Evolutionary conservation across 2,888 invertebrate species (phyloP).

Genomic region (Pediacus dermestoides): DNA sequence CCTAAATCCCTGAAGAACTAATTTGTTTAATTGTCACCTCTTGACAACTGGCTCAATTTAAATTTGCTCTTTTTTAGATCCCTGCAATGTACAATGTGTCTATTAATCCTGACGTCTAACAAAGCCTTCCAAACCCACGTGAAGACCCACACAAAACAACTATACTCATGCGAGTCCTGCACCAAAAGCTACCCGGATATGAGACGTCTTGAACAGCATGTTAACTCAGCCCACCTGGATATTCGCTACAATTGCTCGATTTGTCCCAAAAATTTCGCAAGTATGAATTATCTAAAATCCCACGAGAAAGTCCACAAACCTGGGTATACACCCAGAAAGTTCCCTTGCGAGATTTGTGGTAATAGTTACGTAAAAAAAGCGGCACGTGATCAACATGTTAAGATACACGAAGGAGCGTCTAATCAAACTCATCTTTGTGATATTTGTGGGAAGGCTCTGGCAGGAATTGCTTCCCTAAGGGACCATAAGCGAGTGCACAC

Average conservation of each 20-base stretch:
- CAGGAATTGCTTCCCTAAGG: neutral
- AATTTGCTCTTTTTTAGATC: too few species aligned
- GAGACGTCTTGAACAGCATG: constrained; percentile 22
- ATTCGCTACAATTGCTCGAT: constrained; percentile 13
- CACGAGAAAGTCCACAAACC: neutral
- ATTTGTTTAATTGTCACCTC: too few species aligned
- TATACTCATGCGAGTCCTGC: constrained; percentile 22
- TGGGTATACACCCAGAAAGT: constrained; percentile 10
- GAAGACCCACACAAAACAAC: constrained; percentile 21
- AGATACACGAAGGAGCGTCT: constrained; percentile 13
- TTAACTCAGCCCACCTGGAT: constrained; percentile 30
- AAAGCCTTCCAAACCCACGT: constrained; percentile 28
- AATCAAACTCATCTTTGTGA: constrained; percentile 22
- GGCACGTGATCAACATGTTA: too few species aligned
- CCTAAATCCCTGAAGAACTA: too few species aligned
- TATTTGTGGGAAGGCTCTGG: constrained; percentile 12
- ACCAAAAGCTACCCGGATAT: constrained; percentile 21
- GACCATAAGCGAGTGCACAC: constrained; percentile 5
- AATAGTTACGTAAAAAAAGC: too few species aligned
- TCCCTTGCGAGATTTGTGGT: constrained; percentile 23
- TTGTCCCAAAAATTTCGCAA: neutral
- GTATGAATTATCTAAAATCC: constrained; percentile 15
- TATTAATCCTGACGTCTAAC: too few species aligned
- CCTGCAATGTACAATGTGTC: too few species aligned
- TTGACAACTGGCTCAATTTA: too few species aligned